Evolutionary conservation across 2,797 vertebrate species (phyloP), one percentile per base, ranked within the genome.

Genomic region (Clarias pachynema): DNA sequence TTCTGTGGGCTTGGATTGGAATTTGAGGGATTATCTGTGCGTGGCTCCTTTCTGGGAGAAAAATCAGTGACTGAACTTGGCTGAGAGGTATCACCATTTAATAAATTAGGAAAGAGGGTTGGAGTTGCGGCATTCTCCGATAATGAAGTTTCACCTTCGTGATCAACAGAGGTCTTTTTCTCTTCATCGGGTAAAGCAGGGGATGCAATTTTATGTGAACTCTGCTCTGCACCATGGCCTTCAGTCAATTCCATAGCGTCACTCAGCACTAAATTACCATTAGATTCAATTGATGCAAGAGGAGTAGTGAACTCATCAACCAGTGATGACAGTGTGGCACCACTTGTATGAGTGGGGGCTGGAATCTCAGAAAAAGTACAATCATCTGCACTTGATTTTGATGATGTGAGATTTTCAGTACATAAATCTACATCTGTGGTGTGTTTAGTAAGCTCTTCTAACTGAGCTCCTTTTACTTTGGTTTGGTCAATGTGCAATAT

Each of bases 381-480:
- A 5, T 65, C 80, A 82, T 68, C 62, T 80, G 34, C 37, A 69
- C 26, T 44, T 62, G 74, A 62, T 78, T 85, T 68, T 60, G 34
- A 66, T 66, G 44, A 68, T 81, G 80, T 78, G 12, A 59, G 75
- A 65, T 88, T 87, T n/a, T 72, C 68, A 20, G 65, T 29, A 66
- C 57, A 70, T 31, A 53, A 69, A 88, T 81, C 85, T 20, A 69
- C n/a, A 59, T 59, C 62, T 78, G 87, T 63, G 60, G 63, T 87
- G 22, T 34, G 77, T 79, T 87, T 80, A 59, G 69, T 84, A 86
- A 62, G 56, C 63, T 24, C 80, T 82, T 86, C 26, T 79, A 60
- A 79, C 31, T 26, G 18, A 80, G 81, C 24, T 62, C 12, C 40
- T 84, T 84, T 79, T 56, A 73, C 49, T 65, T 24, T 84, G 24